Evolutionary conservation across 2,797 vertebrate genomes (phyloP).

Genomic region (Alectoris magna): DNA sequence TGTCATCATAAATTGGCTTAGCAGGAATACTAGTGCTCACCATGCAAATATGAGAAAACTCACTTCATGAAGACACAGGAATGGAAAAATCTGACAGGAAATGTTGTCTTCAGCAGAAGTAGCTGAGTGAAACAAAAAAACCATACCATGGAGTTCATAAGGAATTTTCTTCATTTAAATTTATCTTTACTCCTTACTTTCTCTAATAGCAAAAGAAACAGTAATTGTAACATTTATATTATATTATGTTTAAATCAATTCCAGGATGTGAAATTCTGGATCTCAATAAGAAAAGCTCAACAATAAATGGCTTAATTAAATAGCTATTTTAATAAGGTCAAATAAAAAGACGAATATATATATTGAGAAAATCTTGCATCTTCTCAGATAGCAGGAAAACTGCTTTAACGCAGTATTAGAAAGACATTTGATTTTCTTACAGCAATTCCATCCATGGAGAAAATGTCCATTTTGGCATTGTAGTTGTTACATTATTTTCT

Average conservation of each 20-base stretch:
- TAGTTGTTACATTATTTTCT: not conserved
- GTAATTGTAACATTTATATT: not conserved
- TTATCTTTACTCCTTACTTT: not conserved
- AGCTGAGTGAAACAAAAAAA: not conserved
- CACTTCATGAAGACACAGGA: not conserved
- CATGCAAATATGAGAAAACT: not conserved
- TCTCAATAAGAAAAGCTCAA: not conserved
- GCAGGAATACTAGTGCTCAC: not conserved
- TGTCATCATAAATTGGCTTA: not conserved
- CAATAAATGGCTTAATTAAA: not conserved
- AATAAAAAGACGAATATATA: not conserved
- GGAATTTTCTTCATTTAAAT: not conserved
- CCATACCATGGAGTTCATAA: not conserved
- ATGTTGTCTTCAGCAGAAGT: not conserved
- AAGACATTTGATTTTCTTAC: rapidly evolving
- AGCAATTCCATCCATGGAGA: rapidly evolving
- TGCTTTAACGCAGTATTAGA: rapidly evolving
- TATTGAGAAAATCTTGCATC: not conserved
- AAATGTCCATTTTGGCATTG: not conserved
- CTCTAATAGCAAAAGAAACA: not conserved
- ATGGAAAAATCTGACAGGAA: not conserved
- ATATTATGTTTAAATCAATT: not conserved
- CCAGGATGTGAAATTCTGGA: not conserved
- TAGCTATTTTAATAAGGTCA: not conserved
- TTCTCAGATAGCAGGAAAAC: not conserved